Evolutionary conservation across 2,797 vertebrate species (phyloP).

Genomic region (Pseudotriccus pelzelni): DNA sequence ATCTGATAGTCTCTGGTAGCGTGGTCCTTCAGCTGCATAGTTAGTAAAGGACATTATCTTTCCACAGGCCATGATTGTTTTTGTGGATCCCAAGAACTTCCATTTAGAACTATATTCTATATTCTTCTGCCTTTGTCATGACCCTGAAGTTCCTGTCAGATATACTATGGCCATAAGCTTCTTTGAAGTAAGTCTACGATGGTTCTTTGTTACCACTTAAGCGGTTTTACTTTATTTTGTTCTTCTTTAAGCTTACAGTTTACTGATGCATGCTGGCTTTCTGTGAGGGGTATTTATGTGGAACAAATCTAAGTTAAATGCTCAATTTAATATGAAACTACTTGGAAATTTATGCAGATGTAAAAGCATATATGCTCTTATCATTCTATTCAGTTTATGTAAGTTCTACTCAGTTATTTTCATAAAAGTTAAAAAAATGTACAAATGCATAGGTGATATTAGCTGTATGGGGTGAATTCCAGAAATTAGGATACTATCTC

Average conservation of each 20-base stretch:
- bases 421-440: not conserved
- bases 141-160: conserved; percentile 90
- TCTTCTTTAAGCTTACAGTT: not conserved
- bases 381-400: not conserved
- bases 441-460: not conserved
- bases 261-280: not conserved
- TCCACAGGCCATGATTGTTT: conserved; percentile 89
- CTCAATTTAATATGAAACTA: not conserved
- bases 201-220: not conserved
- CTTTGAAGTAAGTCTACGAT: conserved; percentile 86
- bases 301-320: not conserved
- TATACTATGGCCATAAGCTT: conserved; percentile 89
- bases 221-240: not conserved
- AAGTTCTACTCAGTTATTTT: not conserved
- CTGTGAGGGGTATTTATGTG: not conserved
- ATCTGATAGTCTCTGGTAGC: not conserved
- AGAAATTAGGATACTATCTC: not conserved
- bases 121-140: conserved; percentile 91
- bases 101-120: conserved; percentile 88
- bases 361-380: not conserved
- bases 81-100: conserved; percentile 90
- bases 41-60: not conserved
- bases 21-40: not conserved
- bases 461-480: not conserved
- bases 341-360: not conserved